phyloP scores from a whole-genome alignment of 2,113 vertebrate species.

The Pantherophis guttatus region DNA sequence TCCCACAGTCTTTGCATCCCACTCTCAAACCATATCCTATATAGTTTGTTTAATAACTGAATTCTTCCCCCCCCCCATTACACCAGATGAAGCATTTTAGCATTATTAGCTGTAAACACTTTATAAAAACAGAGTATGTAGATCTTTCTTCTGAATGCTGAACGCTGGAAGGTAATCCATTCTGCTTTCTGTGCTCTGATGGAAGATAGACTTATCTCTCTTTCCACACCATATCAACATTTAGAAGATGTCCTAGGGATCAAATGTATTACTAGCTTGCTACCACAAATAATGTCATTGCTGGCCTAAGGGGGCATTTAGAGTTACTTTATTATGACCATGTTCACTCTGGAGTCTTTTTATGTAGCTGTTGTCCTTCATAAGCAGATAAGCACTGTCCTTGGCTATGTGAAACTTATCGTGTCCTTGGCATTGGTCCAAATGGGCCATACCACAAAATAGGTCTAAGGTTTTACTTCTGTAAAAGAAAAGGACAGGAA shows the following conservation, averaged over 20 bases:
- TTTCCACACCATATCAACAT: conserved; percentile 40
- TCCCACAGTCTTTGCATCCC: background rate
- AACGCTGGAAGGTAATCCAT: background rate
- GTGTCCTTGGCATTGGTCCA: conserved; percentile 44
- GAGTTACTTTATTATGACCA: conserved; percentile 68
- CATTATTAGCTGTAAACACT: background rate
- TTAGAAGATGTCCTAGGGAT: conserved; percentile 54
- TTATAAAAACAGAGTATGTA: background rate
- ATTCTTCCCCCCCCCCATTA: background rate
- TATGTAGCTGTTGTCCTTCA: conserved; percentile 62
- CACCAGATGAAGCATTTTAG: background rate
- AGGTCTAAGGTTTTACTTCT: conserved; percentile 55
- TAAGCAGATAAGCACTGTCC: conserved; percentile 56
- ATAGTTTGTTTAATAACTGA: background rate
- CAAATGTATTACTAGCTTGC: conserved; percentile 63
- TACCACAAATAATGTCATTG: conserved; percentile 68
- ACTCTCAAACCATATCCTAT: background rate
- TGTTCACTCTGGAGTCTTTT: conserved; percentile 64
- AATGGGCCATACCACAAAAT: conserved; percentile 40
- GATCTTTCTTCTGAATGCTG: background rate
- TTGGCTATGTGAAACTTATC: conserved; percentile 49
- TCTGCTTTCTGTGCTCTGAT: background rate
- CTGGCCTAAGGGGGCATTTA: conserved; percentile 70
- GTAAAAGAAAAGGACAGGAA: conserved; percentile 50
- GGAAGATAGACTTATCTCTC: background rate